phyloP scores from a whole-genome alignment of 2,888 invertebrate genomes.

The Drosophila demipolita region DNA sequence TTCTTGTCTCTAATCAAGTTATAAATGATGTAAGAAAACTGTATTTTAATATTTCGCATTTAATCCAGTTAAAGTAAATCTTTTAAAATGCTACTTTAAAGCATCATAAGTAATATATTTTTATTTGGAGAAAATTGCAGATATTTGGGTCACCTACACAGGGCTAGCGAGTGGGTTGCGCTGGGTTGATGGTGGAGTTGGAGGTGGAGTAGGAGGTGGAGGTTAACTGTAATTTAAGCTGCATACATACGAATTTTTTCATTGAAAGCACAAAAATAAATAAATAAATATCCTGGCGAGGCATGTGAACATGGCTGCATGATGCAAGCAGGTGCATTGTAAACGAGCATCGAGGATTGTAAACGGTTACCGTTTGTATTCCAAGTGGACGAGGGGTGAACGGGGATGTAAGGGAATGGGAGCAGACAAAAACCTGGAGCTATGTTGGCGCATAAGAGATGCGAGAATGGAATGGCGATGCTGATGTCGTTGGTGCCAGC shows the following conservation, averaged over 20 bases:
- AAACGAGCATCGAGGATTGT: constrained; percentile 44
- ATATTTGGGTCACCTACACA: constrained; percentile 28
- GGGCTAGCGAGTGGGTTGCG: neutral
- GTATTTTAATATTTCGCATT: neutral
- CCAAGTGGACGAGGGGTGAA: constrained; percentile 38
- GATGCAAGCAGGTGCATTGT: constrained; percentile 36
- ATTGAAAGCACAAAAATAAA: constrained; percentile 53
- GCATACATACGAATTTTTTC: constrained; percentile 32
- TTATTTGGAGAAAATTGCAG: constrained; percentile 6
- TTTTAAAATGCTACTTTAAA: neutral
- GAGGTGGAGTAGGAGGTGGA: neutral
- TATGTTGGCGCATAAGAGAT: constrained; percentile 21
- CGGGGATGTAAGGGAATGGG: neutral
- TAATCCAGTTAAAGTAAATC: neutral
- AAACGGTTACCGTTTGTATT: constrained; percentile 62
- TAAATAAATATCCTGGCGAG: constrained; percentile 60
- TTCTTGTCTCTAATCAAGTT: neutral
- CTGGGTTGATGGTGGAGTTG: neutral
- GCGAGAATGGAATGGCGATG: constrained; percentile 16
- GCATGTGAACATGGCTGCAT: constrained; percentile 39
- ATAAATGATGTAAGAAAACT: too few species aligned
- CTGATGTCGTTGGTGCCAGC: neutral
- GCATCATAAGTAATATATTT: neutral
- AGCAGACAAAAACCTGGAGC: constrained; percentile 1
- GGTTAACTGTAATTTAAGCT: constrained; percentile 30